phyloP scores from a whole-genome alignment of 2,113 vertebrate species.

The Microcebus tavaratra region DNA sequence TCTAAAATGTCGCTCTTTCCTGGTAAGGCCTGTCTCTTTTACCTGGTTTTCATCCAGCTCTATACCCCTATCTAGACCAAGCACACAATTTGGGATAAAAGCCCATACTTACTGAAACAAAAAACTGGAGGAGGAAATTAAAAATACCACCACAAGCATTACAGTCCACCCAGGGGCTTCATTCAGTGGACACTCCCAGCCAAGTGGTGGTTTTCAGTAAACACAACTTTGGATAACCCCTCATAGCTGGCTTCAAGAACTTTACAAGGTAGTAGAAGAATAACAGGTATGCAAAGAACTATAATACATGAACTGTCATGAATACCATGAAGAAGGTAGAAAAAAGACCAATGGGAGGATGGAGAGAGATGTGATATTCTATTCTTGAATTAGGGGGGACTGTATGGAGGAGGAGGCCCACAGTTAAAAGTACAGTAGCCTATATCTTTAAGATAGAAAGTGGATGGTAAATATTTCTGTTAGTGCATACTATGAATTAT shows the following conservation, averaged over 20 bases:
- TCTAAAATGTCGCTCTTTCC: background rate
- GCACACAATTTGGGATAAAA: background rate
- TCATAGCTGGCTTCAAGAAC: background rate
- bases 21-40: background rate
- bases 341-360: background rate
- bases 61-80: background rate
- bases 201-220: background rate
- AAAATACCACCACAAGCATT: background rate
- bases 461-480: slow-evolving; percentile 13
- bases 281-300: background rate
- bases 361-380: background rate
- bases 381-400: background rate
- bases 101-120: background rate
- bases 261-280: background rate
- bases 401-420: background rate
- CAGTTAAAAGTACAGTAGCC: background rate
- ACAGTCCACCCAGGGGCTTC: background rate
- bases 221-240: background rate
- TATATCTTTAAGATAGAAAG: slow-evolving; percentile 33
- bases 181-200: background rate
- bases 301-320: background rate
- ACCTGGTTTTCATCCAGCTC: background rate
- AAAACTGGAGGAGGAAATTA: background rate
- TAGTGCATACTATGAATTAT: slow-evolving; percentile 23
- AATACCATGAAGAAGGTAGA: background rate